These are phyloP conservation scores for Alethe diademata DNA, from an alignment of 2,113 vertebrate genomes.

Conservation along the genomic window DNA sequence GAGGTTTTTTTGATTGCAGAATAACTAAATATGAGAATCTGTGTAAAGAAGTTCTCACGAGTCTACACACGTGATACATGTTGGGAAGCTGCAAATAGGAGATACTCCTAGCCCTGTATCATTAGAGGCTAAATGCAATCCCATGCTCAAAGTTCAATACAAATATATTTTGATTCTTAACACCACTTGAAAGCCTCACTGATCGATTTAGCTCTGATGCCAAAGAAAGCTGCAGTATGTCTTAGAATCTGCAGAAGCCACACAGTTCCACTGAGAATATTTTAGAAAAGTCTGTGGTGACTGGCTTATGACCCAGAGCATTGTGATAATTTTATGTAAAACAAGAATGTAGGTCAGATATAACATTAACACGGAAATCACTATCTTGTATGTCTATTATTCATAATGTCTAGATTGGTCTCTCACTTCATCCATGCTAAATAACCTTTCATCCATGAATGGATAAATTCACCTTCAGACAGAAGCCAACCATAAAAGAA, in stretches of 20 bases:
- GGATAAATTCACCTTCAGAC: constrained; percentile 8
- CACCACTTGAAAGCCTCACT: neutral
- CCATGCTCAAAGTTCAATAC: neutral
- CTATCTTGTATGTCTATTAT: neutral
- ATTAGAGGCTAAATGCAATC: neutral
- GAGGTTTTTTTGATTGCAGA: neutral
- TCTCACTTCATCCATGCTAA: neutral
- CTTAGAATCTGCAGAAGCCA: neutral
- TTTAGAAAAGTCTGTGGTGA: neutral
- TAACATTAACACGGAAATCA: neutral
- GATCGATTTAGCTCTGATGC: neutral
- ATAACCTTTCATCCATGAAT: neutral
- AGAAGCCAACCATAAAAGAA: neutral
- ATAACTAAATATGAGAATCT: neutral
- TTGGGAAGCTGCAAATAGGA: neutral
- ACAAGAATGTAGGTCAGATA: neutral
- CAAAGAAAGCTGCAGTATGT: neutral
- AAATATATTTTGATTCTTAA: neutral
- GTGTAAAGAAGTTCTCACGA: neutral
- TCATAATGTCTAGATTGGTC: neutral
- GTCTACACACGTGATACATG: neutral
- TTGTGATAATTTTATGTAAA: neutral
- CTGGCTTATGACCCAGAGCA: neutral
- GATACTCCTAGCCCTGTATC: neutral
- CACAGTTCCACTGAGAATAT: neutral